Percentiles rank a stretch among this genome's conserved stretches.
These are phyloP conservation scores for Podarcis raffonei DNA, from an alignment of 2,113 vertebrate species.

Conservation along the genomic window DNA sequence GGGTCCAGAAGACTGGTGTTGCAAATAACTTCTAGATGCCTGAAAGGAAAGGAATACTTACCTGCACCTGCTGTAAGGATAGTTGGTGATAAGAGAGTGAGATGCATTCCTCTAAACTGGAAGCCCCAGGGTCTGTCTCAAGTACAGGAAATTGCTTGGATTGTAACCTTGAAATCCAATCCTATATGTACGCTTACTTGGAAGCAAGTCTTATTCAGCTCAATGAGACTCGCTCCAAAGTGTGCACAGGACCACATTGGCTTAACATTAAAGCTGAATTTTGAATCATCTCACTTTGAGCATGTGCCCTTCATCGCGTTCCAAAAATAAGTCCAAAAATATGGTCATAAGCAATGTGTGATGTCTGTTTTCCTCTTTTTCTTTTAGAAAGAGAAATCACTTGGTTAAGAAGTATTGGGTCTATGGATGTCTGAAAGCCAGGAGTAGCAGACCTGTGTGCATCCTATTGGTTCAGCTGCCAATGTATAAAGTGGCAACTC, in stretches of 20 bases:
- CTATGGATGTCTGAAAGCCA: not conserved
- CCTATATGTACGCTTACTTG: not conserved
- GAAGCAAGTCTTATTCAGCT: not conserved
- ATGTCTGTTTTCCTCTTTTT: not conserved
- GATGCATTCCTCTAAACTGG: not conserved
- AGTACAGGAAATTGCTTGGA: not conserved
- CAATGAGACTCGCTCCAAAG: not conserved
- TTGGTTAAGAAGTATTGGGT: not conserved
- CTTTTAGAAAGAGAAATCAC: conserved; percentile 11
- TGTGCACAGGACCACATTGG: not conserved
- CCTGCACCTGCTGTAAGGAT: not conserved
- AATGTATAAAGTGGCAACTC: not conserved
- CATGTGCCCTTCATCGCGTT: not conserved
- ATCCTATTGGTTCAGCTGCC: conserved; percentile 39
- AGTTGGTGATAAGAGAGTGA: not conserved
- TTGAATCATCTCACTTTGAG: not conserved
- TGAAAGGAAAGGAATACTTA: not conserved
- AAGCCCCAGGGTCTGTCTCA: not conserved
- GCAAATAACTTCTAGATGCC: not conserved
- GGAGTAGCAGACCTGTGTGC: not conserved
- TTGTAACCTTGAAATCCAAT: not conserved
- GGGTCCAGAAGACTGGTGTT: not conserved
- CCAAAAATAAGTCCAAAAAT: not conserved
- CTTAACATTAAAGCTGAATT: conserved; percentile 2
- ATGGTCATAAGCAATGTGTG: rapidly evolving